A percentile compares a stretch with the other conserved stretches of the same genome.
phyloP scores from a whole-genome alignment of 2,797 vertebrate species.

The Chloroceryle inda region DNA sequence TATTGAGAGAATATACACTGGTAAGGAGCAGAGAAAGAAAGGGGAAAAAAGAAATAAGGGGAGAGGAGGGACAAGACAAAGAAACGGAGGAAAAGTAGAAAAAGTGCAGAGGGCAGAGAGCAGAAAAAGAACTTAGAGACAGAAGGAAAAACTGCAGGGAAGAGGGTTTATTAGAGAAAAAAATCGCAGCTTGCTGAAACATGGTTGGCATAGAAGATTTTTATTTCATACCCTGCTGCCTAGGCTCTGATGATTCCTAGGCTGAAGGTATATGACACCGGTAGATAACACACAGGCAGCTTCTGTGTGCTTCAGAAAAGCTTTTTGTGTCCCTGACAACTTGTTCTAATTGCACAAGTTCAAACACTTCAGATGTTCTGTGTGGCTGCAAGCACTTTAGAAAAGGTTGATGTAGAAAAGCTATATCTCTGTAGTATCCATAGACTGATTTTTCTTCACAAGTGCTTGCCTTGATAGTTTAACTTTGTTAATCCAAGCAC shows the following conservation, averaged over 20 bases:
- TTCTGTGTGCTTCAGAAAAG: constrained; percentile 77
- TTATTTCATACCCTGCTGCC: constrained; percentile 75
- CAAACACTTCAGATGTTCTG: constrained; percentile 74
- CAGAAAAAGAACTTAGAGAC: constrained; percentile 69
- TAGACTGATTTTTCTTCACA: constrained; percentile 51
- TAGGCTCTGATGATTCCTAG: constrained; percentile 73
- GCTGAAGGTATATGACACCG: constrained; percentile 74
- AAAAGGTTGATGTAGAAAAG: constrained; percentile 74
- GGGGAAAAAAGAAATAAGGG: constrained; percentile 5
- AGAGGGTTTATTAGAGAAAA: constrained; percentile 74
- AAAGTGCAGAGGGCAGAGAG: constrained; percentile 65
- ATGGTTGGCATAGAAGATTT: constrained; percentile 62
- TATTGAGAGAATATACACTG: not conserved
- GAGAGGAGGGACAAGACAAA: constrained; percentile 27
- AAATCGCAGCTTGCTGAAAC: constrained; percentile 65
- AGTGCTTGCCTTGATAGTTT: constrained; percentile 49
- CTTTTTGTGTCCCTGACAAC: constrained; percentile 80
- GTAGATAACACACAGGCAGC: constrained; percentile 68
- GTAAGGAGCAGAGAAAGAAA: not conserved
- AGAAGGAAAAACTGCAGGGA: constrained; percentile 77
- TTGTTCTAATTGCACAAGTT: constrained; percentile 80
- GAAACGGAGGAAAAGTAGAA: constrained; percentile 16
- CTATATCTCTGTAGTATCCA: constrained; percentile 30
- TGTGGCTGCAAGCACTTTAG: constrained; percentile 69
- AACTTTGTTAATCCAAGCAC: constrained; percentile 19